These are phyloP conservation scores for Gadus chalcogrammus DNA, from an alignment of 2,113 vertebrate species.

Conservation along the genomic window DNA sequence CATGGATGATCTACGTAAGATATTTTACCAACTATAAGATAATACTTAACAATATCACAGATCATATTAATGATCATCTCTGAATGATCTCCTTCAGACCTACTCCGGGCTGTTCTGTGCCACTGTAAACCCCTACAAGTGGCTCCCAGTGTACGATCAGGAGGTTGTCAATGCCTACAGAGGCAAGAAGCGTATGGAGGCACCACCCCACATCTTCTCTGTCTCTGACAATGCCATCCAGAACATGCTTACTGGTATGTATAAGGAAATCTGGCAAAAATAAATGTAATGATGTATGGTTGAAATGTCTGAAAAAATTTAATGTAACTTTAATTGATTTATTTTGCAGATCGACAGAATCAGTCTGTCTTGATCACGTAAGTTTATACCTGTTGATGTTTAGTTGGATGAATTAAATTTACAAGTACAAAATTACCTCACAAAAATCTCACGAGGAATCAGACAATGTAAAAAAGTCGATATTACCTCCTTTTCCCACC, in stretches of 20 bases:
- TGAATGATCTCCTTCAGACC: slow-evolving; percentile 29
- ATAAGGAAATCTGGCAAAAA: background rate
- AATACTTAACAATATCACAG: background rate
- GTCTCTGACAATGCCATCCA: slow-evolving; percentile 1
- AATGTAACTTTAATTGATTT: background rate
- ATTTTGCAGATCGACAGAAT: background rate
- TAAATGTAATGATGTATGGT: background rate
- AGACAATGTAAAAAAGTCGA: too few species aligned
- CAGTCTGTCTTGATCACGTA: background rate
- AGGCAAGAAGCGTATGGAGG: slow-evolving; percentile 12
- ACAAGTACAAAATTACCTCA: background rate
- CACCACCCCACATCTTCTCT: slow-evolving; percentile 7
- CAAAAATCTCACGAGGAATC: background rate
- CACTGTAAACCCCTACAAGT: slow-evolving; percentile 65
- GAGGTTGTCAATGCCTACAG: slow-evolving; percentile 42
- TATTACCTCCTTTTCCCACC: too few species aligned
- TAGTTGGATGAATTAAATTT: background rate
- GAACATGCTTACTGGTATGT: background rate
- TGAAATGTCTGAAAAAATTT: background rate
- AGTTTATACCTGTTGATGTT: background rate
- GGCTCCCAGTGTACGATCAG: slow-evolving; percentile 60
- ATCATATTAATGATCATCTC: background rate
- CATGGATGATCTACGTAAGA: slow-evolving; percentile 78
- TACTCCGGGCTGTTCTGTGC: slow-evolving; percentile 57
- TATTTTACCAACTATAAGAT: background rate